These are phyloP conservation scores for Brachionus manjavacas DNA, from an alignment of 1,140 invertebrate genomes.

Conservation along the genomic window DNA sequence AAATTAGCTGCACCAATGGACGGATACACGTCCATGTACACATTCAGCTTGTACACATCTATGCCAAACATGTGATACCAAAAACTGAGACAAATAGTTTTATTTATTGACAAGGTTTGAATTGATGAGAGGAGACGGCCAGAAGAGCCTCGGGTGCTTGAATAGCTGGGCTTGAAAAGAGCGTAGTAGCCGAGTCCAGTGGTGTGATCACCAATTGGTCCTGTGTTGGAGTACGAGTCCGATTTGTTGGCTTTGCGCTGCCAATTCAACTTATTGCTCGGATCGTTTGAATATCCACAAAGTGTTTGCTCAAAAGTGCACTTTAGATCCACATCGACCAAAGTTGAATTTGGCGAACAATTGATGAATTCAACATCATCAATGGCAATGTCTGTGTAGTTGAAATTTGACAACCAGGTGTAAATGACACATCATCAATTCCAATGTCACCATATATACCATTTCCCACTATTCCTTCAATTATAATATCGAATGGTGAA, in stretches of 20 bases:
- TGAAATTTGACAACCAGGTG: conserved; percentile 45
- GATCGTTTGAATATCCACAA: conserved; percentile 69
- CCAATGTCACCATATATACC: conserved; percentile 60
- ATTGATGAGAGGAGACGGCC: neutral
- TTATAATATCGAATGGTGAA: conserved; percentile 56
- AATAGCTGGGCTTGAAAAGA: neutral
- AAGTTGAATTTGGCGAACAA: conserved; percentile 44
- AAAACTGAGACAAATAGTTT: neutral
- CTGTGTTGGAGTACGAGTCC: conserved; percentile 40
- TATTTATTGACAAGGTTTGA: neutral
- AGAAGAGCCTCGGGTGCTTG: conserved; percentile 8
- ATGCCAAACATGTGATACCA: conserved; percentile 43
- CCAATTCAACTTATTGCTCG: conserved; percentile 73
- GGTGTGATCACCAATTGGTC: conserved; percentile 45
- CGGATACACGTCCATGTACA: conserved; percentile 45
- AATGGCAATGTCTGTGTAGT: conserved; percentile 46
- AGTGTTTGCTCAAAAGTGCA: conserved; percentile 51
- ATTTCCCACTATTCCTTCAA: conserved; percentile 65
- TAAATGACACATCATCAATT: conserved; percentile 55
- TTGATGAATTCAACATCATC: conserved; percentile 50
- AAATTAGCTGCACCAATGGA: neutral
- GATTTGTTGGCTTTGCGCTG: conserved; percentile 60
- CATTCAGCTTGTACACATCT: conserved; percentile 47
- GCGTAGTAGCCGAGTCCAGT: conserved; percentile 45
- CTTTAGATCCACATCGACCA: conserved; percentile 28